Evolutionary conservation across 2,797 vertebrate genomes (phyloP).

Genomic region (Trachurus trachurus): DNA sequence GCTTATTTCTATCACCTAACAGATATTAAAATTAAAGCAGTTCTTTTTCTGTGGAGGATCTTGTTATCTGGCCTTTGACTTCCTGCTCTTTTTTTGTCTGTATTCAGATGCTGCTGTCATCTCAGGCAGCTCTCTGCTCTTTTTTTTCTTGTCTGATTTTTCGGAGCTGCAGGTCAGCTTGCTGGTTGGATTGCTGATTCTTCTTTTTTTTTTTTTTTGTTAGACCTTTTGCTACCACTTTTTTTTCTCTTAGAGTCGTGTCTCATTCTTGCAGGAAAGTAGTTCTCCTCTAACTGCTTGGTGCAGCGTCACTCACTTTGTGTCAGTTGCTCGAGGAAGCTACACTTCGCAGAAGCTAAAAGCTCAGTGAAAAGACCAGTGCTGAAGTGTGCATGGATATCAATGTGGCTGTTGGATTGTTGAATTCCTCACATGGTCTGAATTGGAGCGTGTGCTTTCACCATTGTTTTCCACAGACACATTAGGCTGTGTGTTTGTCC

Average conservation of each 20-base stretch:
- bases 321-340: neutral
- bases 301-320: neutral
- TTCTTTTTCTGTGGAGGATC: neutral
- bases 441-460: neutral
- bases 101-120: constrained; percentile 11
- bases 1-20: neutral
- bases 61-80: neutral
- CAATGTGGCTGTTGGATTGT: neutral
- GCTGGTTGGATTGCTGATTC: neutral
- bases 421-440: neutral
- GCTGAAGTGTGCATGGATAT: neutral
- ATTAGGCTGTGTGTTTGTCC: neutral
- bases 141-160: constrained; percentile 9
- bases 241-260: neutral
- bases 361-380: neutral
- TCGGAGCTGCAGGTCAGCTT: constrained; percentile 24
- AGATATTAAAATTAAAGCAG: neutral
- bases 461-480: neutral
- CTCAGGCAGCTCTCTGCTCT: constrained; percentile 1
- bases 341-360: neutral
- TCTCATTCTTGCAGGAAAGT: constrained; percentile 3
- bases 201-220: constrained; percentile 7
- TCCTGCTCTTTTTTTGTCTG: neutral
- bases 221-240: neutral
- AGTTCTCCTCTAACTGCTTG: neutral